Base-by-base conservation (phyloP, 2,888 invertebrate genomes). In the Metalampra italica region DNA sequence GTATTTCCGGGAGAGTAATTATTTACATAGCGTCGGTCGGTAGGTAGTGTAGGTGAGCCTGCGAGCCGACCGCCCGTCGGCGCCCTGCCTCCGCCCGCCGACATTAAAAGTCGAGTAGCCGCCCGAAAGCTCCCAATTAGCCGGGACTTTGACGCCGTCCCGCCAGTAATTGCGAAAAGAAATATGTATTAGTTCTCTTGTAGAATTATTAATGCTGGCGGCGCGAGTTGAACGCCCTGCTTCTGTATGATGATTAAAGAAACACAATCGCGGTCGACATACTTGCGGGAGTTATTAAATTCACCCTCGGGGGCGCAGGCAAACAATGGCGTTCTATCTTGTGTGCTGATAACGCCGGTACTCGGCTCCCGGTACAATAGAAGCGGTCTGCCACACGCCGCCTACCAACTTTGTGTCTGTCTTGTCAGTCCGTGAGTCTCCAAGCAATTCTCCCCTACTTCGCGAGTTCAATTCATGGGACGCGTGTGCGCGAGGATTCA, bases 91-190 rank as follows among this genome's bases (percentile, higher is more conserved):
- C 52, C 60, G 46, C 49, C 54, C 59, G 58, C 62, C 60, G 64
- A 73, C 78, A 77, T 84, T 78, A 82, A 79, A 82, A 83, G 73
- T 83, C 73, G 68, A 84, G 82, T 77, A 71, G 72, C 71, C 71
- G 61, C 68, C 68, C 78, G 75, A 86, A 86, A 84, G 81, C 82
- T 78, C 73, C 82, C 81, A 88, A 88, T 87, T 85, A 88, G 82
- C 82, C 61, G 63, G 75, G 80, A 83, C 80, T 85, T 83, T 78
- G 79, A 78, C 71, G 76, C 76, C 67, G 64, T 67, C 64, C 70
- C 64, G 64, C 60, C 67, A 70, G 75, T 80, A 78, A 83, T 84
- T 83, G 77, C 76, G 68, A 77, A 83, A 83, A 81, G 75, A 85
- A 84, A 82, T 80, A 80, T 77, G 75, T 76, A 80, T 76, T 70